Conservation (phyloP, 2,113 vertebrate genomes). For the Macroglossus sobrinus region DNA sequence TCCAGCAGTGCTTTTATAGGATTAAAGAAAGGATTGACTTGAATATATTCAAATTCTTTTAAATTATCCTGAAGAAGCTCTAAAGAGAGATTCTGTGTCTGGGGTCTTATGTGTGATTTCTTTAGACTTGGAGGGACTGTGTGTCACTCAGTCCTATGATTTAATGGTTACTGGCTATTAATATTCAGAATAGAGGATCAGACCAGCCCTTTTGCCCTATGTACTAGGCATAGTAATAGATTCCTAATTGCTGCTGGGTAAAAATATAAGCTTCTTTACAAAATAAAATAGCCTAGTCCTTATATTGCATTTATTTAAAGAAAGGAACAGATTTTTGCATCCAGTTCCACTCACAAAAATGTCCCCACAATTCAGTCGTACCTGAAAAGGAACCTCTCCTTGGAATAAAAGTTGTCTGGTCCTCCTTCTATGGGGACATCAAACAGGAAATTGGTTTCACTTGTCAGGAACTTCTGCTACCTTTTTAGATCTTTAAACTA, state of each 20-base stretch:
- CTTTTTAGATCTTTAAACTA: neutral
- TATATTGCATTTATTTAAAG: slow-evolving; percentile 47
- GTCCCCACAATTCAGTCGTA: neutral
- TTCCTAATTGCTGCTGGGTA: slow-evolving; percentile 27
- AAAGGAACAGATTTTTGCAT: slow-evolving; percentile 38
- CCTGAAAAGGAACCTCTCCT: neutral
- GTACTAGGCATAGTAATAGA: neutral
- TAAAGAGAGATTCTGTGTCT: neutral
- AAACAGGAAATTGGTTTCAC: slow-evolving; percentile 28
- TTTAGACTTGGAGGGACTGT: neutral
- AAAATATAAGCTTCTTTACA: slow-evolving; percentile 58
- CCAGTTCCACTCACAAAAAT: neutral
- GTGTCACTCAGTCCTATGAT: neutral
- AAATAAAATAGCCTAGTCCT: slow-evolving; percentile 42
- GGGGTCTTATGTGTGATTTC: neutral
- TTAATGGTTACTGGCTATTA: neutral
- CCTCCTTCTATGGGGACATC: neutral
- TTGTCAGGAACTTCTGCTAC: neutral
- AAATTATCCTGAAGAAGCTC: slow-evolving; percentile 19
- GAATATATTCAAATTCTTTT: slow-evolving; percentile 26
- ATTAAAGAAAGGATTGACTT: slow-evolving; percentile 27
- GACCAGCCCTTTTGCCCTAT: neutral
- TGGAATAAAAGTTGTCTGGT: neutral
- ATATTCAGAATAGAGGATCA: neutral
- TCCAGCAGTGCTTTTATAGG: neutral